Evolutionary conservation across 2,888 invertebrate species (phyloP), one percentile per base, ranked within the genome.

Genomic region (Biston betularia): DNA sequence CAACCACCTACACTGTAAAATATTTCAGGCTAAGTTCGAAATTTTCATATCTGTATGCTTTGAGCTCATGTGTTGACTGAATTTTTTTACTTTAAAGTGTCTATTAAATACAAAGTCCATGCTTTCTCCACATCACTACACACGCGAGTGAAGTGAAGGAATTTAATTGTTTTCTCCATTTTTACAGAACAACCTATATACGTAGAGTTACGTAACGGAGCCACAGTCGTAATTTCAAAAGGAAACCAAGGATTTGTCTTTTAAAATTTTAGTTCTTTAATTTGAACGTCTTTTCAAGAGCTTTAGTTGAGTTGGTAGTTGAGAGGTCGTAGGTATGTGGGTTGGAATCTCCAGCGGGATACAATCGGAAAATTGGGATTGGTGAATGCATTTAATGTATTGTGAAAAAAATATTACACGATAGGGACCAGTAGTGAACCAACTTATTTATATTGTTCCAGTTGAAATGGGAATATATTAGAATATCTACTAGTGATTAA

Each of bases 131-230:
- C 50, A 2, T 40, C 50, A 63, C 56, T 50, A 50, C 63, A 56
- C 50, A 63, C 33, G 24, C 14, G 54, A 54, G 40, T 42, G 54
- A 42, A 54, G 54, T 42, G 70, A 66, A 38, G 44, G 50, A 56
- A 63, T 63, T 63, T 63, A 63, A 63, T 56, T 63, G 56, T 50
- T 50, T 52, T 63, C 50, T 40, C 53, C 12, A 46, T 61, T 61
- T 45, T 61, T 38, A 35, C 14, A 38, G 50, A 50, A 7, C 35
- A 38, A 38, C n/a, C 14, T 52, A 38, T 38, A 14, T 38, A 15
- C 8, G 24, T 24, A 38, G 9, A 14, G 3, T 6, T 4, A 10
- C 7, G 7, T 14, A 9, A 38, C 6, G 14, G 35, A 35, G 52
- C 52, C 38, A 35, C 35, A 4, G 9, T 9, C 11, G 52, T 15